Base-by-base conservation (phyloP, 2,113 vertebrate species). In the Spizaetus ornatus region DNA sequence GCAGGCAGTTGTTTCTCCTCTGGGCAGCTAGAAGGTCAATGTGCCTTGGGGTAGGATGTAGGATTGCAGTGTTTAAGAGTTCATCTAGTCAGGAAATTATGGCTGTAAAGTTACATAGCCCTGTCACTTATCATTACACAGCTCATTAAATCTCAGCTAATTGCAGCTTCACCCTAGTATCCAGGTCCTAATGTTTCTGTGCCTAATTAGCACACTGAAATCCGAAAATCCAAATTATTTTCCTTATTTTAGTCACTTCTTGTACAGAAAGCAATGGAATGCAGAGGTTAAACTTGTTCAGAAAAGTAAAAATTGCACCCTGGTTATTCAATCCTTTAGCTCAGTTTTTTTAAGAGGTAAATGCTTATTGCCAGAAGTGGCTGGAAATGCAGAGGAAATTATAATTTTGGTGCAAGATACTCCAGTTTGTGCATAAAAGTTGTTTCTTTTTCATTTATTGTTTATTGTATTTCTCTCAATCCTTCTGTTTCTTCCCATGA, bases 131-230 rank as follows among this genome's bases (percentile, higher is more conserved):
- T 98, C 98, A 96, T 98, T 97, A 97, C 93, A 96, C 98, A 98
- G 98, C 95, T 98, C 98, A 98, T 98, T 98, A 98, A 98, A 96
- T 96, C 86, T 90, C 93, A 95, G 65, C 96, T 98, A 98, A 98
- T 98, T 98, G 98, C 89, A 88, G 63, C 95, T 97, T 98, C 96
- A 82, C 80, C 62, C 84, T 85, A 88, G 89, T 88, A 95, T 96
- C 85, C 92, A 95, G 86, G 79, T 96, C 90, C 93, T 97, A 91
- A 93, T 88, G 34, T 97, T 97, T 97, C 88, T 97, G 88, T 95
- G 86, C 77, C 92, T 97, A 78, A 91, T 93, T 96, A 96, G 88
- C 72, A 91, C 84, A 71, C 12, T 88, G 81, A 97, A 96, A 96
- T 92, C 81, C 86, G 93, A 94, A 97, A 93, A 88, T 93, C 43